Conservation (phyloP, 1,140 invertebrate species). For the Bombus picipes region DNA sequence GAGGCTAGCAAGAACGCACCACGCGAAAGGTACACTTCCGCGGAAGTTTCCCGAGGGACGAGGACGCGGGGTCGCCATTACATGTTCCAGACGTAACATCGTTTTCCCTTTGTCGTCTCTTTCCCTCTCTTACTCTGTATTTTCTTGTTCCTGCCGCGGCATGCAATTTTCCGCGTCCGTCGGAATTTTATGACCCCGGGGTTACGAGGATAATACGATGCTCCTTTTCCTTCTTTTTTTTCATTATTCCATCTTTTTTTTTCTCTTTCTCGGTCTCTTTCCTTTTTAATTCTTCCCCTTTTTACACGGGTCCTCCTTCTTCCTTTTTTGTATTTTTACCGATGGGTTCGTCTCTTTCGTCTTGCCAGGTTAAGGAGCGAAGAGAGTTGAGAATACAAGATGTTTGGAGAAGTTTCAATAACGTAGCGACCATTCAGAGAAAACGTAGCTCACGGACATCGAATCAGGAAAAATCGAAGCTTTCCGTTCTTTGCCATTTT, state of each 20-base stretch:
- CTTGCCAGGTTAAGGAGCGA: not conserved
- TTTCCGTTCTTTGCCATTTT: no score
- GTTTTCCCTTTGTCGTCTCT: conserved; percentile 11
- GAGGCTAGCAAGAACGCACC: not conserved
- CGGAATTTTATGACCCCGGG: conserved; percentile 34
- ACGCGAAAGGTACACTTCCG: conserved; percentile 14
- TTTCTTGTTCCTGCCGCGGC: conserved; percentile 13
- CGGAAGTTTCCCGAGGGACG: conserved; percentile 12
- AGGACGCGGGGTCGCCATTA: conserved; percentile 21
- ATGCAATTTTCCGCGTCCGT: conserved; percentile 40
- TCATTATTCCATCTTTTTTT: not conserved
- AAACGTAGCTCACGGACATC: no score
- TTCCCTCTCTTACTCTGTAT: not conserved
- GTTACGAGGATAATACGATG: conserved; percentile 25
- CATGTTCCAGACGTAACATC: conserved; percentile 37
- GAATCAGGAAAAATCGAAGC: no score
- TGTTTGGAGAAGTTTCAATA: no score
- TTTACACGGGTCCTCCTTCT: no score
- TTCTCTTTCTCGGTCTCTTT: not conserved
- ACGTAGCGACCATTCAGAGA: no score
- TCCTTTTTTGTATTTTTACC: not conserved
- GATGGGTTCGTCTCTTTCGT: no score
- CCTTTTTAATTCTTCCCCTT: not conserved
- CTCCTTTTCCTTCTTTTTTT: not conserved
- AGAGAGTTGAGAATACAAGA: no score